Conservation (phyloP, 1,140 invertebrate species). For the Leptestheria dahalacensis region DNA sequence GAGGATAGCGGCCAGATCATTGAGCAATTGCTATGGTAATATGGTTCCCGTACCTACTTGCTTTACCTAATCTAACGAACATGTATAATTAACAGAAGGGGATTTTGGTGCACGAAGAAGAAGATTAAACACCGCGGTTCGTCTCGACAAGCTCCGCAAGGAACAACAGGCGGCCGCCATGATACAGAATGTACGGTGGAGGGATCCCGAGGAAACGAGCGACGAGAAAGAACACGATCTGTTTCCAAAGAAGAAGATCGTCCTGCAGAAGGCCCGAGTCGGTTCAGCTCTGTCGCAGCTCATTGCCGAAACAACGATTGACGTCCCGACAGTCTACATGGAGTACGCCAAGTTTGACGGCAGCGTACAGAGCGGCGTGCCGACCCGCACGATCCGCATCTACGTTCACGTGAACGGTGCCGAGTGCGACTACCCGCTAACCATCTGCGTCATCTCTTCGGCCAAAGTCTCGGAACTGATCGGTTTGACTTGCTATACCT, state of each 20-base stretch:
- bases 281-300: conserved; percentile 47
- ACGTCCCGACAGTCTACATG: conserved; percentile 67
- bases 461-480: conserved; percentile 86
- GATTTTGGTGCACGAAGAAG: conserved; percentile 58
- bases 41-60: background rate
- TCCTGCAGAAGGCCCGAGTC: conserved; percentile 29
- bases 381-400: conserved; percentile 50
- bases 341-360: conserved; percentile 87
- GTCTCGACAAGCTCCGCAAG: conserved; percentile 74
- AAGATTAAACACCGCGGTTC: conserved; percentile 74
- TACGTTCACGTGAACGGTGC: conserved; percentile 73
- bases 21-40: conserved; percentile 3
- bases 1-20: background rate
- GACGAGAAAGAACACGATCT: conserved; percentile 37
- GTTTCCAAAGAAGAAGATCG: conserved; percentile 24
- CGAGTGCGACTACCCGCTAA: conserved; percentile 64
- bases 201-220: conserved; percentile 36
- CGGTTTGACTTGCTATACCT: conserved; percentile 69
- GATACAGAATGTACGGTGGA: conserved; percentile 33
- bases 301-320: conserved; percentile 51
- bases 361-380: conserved; percentile 51
- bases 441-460: conserved; percentile 57
- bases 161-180: conserved; percentile 48
- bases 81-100: conserved; percentile 37
- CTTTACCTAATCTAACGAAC: conserved; percentile 4